Evolutionary conservation across 1,140 invertebrate genomes (phyloP).

Genomic region (Eumaeus atala): DNA sequence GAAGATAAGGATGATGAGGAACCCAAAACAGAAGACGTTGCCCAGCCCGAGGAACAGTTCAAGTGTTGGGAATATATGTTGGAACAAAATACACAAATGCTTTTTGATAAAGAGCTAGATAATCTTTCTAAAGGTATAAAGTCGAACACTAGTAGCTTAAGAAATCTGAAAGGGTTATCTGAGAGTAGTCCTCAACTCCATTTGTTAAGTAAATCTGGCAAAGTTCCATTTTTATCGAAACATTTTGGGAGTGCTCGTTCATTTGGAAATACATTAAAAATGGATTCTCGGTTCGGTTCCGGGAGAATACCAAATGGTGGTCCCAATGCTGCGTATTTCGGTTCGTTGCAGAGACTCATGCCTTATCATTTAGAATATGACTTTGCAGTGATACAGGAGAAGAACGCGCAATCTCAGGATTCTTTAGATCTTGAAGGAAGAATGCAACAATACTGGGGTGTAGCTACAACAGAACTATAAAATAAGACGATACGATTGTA

Average conservation of each 20-base stretch:
- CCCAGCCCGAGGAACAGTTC: slow-evolving; percentile 86
- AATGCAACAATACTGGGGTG: slow-evolving; percentile 92
- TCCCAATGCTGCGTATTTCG: slow-evolving; percentile 89
- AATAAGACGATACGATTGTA: slow-evolving; percentile 17
- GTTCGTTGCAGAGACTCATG: slow-evolving; percentile 86
- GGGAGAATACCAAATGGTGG: slow-evolving; percentile 77
- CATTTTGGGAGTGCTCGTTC: slow-evolving; percentile 87
- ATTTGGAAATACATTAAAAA: slow-evolving; percentile 53
- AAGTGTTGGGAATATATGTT: slow-evolving; percentile 95
- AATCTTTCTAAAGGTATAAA: slow-evolving; percentile 81
- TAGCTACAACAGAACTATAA: slow-evolving; percentile 87
- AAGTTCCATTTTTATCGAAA: slow-evolving; percentile 79
- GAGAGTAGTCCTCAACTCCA: slow-evolving; percentile 77
- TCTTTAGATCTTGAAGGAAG: slow-evolving; percentile 84
- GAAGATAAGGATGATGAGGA: slow-evolving; percentile 79
- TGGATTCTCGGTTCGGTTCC: slow-evolving; percentile 68
- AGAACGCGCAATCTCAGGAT: slow-evolving; percentile 77
- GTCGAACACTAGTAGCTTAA: slow-evolving; percentile 62
- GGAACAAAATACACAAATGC: slow-evolving; percentile 90
- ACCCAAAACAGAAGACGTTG: slow-evolving; percentile 68
- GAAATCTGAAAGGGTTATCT: slow-evolving; percentile 71
- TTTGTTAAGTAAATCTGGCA: slow-evolving; percentile 55
- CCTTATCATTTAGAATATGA: slow-evolving; percentile 90
- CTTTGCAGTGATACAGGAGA: slow-evolving; percentile 86
- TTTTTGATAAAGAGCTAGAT: slow-evolving; percentile 91